phyloP scores from a whole-genome alignment of 2,113 vertebrate genomes.

The Thomomys bottae region DNA sequence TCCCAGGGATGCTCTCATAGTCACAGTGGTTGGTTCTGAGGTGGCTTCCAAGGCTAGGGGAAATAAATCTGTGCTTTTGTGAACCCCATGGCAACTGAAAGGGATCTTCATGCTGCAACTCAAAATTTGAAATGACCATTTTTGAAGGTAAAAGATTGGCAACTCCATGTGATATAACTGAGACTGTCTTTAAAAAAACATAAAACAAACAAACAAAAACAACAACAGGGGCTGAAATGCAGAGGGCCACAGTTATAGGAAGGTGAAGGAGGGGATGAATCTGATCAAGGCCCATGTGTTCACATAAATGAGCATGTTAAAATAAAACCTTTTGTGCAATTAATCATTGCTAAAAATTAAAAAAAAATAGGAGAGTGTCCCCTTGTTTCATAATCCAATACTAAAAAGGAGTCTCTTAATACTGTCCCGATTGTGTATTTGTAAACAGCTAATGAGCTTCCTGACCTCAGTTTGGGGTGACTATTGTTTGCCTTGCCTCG shows the following conservation, averaged over 20 bases:
- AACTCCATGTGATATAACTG: background rate
- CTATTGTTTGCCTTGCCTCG: slow-evolving; percentile 56
- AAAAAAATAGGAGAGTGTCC: background rate
- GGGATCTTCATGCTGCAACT: background rate
- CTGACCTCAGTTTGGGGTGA: slow-evolving; percentile 63
- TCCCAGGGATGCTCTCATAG: background rate
- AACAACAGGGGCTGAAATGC: too few relatives aligned
- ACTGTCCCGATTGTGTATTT: slow-evolving; percentile 62
- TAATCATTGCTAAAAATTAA: too few relatives aligned
- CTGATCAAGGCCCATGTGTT: too few relatives aligned
- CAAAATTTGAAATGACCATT: background rate
- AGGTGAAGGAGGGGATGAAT: too few relatives aligned
- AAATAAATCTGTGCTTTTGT: background rate
- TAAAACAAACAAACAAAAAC: too few relatives aligned
- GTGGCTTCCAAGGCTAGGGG: background rate
- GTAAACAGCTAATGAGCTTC: slow-evolving; percentile 60
- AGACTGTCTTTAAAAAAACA: background rate
- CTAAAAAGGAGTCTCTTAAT: background rate
- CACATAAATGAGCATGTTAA: too few relatives aligned
- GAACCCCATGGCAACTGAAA: background rate
- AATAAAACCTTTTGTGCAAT: too few relatives aligned
- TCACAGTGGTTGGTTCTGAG: background rate
- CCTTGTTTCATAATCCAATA: background rate
- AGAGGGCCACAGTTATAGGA: too few relatives aligned
- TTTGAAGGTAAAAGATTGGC: background rate